Base-by-base conservation (phyloP, 2,797 vertebrate genomes). In the Hemibagrus guttatus region DNA sequence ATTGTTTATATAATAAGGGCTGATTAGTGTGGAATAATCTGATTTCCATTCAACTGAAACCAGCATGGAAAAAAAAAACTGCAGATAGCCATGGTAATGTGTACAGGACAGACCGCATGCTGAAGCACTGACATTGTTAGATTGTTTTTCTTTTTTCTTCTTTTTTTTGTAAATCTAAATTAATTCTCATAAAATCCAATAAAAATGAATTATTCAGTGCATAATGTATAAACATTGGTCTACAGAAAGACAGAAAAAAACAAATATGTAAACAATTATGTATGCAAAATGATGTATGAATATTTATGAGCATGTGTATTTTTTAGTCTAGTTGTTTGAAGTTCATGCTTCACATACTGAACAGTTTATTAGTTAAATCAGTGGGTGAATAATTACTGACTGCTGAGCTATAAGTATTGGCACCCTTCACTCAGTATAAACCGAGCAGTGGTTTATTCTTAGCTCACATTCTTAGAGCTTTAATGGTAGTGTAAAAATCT, bases 1-100 rank as follows among this genome's bases (percentile, higher is more conserved):
- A 92, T 93, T 93, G 91, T 94, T 95, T 94, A 93, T 94, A 94
- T 93, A 95, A 96, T 17, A 81, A 81, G 95, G 95, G 95, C 95
- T 96, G 95, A 94, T 94, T 94, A 90, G 94, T 94, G 90, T 92
- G 89, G 90, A 93, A 81, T 81, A 63, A 63, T 63, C 59, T 64
- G 14, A 28, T 81, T 81, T 79, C 11, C 26, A 35, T 23, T 39
- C 19, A 39, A 39, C 11, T 46, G 23, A 59, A 58, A 63, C 26
- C 59, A 63, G 79, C 79, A 64, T n/a, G 23, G 6, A 49, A 35
- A 28, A 17, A 28, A 17, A 6, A 56, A 19, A 2, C 54, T 39
- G 31, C 54, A 23, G 4, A 78, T 61, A 59, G 76, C 56, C 56
- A 59, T 80, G 31, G 7, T 80, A 26, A 16, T 39, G 21, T 61